A percentile compares a stretch with the other conserved stretches of the same genome.
Conservation (phyloP, 2,888 invertebrate species). For the Diarsia mendica region DNA sequence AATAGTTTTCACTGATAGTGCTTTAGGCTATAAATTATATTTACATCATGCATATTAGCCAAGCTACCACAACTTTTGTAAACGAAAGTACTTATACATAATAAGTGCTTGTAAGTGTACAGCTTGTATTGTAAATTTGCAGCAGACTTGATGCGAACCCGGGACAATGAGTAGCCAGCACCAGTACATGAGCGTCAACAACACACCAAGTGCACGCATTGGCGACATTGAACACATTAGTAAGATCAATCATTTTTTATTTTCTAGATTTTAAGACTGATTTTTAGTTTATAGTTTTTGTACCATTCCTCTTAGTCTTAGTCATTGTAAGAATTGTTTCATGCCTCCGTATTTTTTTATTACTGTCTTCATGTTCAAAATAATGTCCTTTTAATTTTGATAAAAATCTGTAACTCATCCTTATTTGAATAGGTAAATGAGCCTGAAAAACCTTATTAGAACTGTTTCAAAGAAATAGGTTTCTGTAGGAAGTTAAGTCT, state of each 20-base stretch:
- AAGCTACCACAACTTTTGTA: too few species aligned
- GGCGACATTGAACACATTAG: conserved; percentile 92
- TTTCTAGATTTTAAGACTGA: conserved; percentile 11
- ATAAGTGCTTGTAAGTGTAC: conserved; percentile 10
- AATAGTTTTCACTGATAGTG: too few species aligned
- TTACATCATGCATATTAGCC: too few species aligned
- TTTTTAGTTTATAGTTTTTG: neutral
- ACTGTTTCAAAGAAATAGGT: neutral
- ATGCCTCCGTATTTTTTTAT: neutral
- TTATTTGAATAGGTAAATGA: neutral
- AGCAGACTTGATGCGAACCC: conserved; percentile 60
- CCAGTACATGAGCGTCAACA: conserved; percentile 89
- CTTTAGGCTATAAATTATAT: too few species aligned
- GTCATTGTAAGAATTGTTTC: too few species aligned
- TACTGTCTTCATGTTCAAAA: neutral
- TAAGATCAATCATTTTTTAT: conserved; percentile 69
- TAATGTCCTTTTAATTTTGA: neutral
- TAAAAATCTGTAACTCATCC: neutral
- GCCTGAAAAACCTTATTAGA: neutral
- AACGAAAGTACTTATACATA: neutral
- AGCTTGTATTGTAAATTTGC: conserved; percentile 57
- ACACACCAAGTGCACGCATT: conserved; percentile 83
- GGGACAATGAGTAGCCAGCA: conserved; percentile 88
- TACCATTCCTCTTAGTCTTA: neutral
- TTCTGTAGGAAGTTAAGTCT: neutral